Percentiles rank a stretch among this genome's conserved stretches.
Evolutionary conservation across 2,888 invertebrate genomes (phyloP).

Genomic region (Noctua janthina): DNA sequence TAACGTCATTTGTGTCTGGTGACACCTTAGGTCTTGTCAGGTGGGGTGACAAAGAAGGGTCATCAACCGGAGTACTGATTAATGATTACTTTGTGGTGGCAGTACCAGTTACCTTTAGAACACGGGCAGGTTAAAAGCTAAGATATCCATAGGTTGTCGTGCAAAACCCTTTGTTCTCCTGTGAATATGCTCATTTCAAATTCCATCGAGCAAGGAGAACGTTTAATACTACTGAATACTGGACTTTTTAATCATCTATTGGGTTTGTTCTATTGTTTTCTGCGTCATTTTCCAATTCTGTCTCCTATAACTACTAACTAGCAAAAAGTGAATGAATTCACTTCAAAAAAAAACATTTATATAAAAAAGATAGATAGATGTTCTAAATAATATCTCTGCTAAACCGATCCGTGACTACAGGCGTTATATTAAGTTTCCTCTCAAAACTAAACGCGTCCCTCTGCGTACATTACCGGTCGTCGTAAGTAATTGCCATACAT

Average conservation of each 20-base stretch:
- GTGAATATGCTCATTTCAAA: not conserved
- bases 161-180: too few relatives aligned
- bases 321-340: not conserved
- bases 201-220: not conserved
- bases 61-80: constrained; percentile 1
- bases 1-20: constrained; percentile 52
- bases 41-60: constrained; percentile 4
- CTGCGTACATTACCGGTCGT: constrained; percentile 20
- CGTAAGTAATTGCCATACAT: constrained; percentile 58
- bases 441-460: constrained; percentile 27
- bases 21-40: not conserved
- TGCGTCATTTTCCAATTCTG: not conserved
- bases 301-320: not conserved
- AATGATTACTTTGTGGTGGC: not conserved
- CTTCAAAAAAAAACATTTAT: too few relatives aligned
- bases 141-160: not conserved
- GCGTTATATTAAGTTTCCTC: constrained; percentile 1
- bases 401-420: not conserved
- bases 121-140: not conserved
- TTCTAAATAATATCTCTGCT: not conserved
- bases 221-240: not conserved
- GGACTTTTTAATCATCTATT: not conserved
- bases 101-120: not conserved
- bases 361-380: too few relatives aligned
- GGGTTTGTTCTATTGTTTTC: not conserved